Evolutionary conservation across 2,888 invertebrate species (phyloP).

Genomic region (Aphidius colemani): DNA sequence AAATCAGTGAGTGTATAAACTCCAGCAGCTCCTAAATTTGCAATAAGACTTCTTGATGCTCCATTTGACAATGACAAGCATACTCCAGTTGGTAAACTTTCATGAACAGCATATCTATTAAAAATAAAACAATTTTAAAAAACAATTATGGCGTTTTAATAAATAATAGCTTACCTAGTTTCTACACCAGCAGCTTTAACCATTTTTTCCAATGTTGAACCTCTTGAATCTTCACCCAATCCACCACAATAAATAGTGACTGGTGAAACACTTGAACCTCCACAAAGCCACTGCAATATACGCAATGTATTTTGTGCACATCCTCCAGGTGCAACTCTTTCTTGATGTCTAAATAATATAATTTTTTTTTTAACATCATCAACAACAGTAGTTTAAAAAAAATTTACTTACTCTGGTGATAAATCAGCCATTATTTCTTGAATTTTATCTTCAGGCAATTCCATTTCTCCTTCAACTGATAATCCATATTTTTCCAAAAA

Average conservation of each 20-base stretch:
- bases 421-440: constrained; percentile 45
- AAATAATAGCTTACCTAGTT: constrained; percentile 43
- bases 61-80: constrained; percentile 53
- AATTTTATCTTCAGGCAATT: constrained; percentile 46
- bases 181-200: constrained; percentile 51
- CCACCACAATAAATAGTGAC: constrained; percentile 49
- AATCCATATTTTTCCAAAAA: constrained; percentile 50
- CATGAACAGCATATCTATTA: constrained; percentile 52
- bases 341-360: constrained; percentile 38
- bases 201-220: constrained; percentile 47
- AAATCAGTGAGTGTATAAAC: constrained; percentile 49
- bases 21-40: constrained; percentile 56
- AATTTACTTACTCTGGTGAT: constrained; percentile 43
- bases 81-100: constrained; percentile 52
- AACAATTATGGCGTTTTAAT: constrained; percentile 11
- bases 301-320: constrained; percentile 52
- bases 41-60: constrained; percentile 52
- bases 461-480: constrained; percentile 49
- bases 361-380: too few species aligned
- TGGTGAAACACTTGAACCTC: constrained; percentile 36
- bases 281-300: constrained; percentile 52
- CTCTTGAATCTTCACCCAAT: constrained; percentile 54
- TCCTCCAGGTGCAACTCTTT: constrained; percentile 47
- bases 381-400: constrained; percentile 15
- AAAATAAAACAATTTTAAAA: constrained; percentile 5